Evolutionary conservation across 2,797 vertebrate genomes (phyloP).

Genomic region (Gambusia yucatana): DNA sequence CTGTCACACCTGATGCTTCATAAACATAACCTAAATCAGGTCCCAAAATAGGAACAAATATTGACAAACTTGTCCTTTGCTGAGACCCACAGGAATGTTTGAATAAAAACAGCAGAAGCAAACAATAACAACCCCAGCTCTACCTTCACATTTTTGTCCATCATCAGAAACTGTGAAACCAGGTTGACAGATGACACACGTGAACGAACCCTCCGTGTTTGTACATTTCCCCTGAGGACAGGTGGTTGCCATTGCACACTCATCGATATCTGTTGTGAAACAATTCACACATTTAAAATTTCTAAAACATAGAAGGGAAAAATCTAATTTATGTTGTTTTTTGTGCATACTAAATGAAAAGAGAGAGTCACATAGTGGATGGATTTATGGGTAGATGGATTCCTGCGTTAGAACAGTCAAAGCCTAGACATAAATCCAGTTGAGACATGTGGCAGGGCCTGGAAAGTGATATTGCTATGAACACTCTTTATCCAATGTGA

Average conservation of each 20-base stretch:
- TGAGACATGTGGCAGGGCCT: background rate
- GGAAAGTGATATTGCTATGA: background rate
- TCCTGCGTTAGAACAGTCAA: background rate
- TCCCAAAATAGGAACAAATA: constrained; percentile 64
- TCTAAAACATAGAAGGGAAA: constrained; percentile 5
- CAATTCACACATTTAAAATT: constrained; percentile 24
- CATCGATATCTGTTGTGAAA: constrained; percentile 77
- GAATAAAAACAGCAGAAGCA: constrained; percentile 26
- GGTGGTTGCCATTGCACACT: constrained; percentile 70
- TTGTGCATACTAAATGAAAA: background rate
- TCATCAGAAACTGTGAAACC: constrained; percentile 84
- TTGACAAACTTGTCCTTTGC: constrained; percentile 22
- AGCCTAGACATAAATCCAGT: background rate
- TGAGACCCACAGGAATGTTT: constrained; percentile 10
- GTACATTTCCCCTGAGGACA: constrained; percentile 86
- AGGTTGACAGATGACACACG: constrained; percentile 78
- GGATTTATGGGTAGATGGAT: background rate
- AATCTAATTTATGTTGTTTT: background rate
- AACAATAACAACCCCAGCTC: constrained; percentile 35
- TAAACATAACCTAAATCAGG: constrained; percentile 70
- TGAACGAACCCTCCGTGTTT: constrained; percentile 87
- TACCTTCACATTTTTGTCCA: constrained; percentile 76
- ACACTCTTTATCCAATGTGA: background rate
- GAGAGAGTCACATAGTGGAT: background rate
- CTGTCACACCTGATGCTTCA: constrained; percentile 80